These are phyloP conservation scores for Arenaria interpres DNA, from an alignment of 2,113 vertebrate genomes.

Conservation along the genomic window DNA sequence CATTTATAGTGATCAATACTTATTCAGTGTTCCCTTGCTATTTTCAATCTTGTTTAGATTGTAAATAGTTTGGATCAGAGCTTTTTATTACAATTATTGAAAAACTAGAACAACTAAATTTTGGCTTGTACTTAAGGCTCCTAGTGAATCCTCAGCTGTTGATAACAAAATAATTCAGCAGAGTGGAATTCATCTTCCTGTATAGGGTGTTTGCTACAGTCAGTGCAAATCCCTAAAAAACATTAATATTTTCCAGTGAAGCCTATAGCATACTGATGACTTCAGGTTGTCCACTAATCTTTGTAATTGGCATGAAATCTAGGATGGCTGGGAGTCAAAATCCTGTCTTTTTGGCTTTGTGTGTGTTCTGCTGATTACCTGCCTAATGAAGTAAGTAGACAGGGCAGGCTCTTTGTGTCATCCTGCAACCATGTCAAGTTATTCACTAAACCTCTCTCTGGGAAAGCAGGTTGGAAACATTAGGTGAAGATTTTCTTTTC, in stretches of 20 bases:
- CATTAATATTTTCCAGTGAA: neutral
- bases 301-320: neutral
- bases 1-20: neutral
- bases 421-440: neutral
- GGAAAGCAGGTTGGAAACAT: neutral
- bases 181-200: neutral
- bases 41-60: neutral
- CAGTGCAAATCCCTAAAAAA: neutral
- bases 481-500: neutral
- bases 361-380: constrained; percentile 6
- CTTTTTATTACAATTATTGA: neutral
- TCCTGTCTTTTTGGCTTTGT: neutral
- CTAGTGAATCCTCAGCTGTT: neutral
- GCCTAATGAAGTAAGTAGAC: neutral
- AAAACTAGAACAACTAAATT: neutral
- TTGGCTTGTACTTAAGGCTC: neutral
- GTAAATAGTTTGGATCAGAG: neutral
- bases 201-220: neutral
- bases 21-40: neutral
- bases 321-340: neutral
- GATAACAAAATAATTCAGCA: neutral
- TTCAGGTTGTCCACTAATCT: neutral
- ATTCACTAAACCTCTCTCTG: neutral
- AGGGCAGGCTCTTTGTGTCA: neutral
- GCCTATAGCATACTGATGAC: neutral